phyloP scores from a whole-genome alignment of 2,888 invertebrate genomes.

The Coremacera marginata region DNA sequence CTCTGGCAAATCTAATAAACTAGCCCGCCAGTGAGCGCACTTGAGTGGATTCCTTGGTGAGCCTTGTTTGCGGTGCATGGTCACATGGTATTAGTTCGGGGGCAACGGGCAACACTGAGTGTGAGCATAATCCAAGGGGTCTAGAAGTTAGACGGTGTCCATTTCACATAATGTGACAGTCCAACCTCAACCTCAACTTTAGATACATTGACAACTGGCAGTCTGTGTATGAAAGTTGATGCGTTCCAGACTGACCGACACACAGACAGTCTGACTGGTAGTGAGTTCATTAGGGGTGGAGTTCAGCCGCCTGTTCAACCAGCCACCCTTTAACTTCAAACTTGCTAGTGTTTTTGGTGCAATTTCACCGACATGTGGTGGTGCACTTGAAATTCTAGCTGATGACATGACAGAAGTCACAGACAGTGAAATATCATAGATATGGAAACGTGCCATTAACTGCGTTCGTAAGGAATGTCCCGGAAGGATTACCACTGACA shows the following conservation, averaged over 20 bases:
- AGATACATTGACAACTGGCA: neutral
- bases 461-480: constrained; percentile 6
- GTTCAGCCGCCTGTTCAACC: neutral
- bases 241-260: too few species aligned
- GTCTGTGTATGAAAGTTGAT: neutral
- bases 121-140: neutral
- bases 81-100: neutral
- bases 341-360: neutral
- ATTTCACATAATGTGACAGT: constrained; percentile 12
- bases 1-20: neutral
- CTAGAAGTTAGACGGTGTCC: constrained; percentile 2
- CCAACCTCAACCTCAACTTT: neutral
- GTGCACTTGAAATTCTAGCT: constrained; percentile 11
- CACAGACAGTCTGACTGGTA: too few species aligned
- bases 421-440: neutral
- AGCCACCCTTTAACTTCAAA: neutral
- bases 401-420: neutral
- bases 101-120: neutral
- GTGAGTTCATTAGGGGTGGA: neutral
- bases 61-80: neutral
- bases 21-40: neutral
- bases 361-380: neutral
- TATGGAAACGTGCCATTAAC: constrained; percentile 9
- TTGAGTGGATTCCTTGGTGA: constrained; percentile 18
- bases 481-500: constrained; percentile 18